phyloP scores from a whole-genome alignment of 2,113 vertebrate genomes.

The Zosterops japonicus region DNA sequence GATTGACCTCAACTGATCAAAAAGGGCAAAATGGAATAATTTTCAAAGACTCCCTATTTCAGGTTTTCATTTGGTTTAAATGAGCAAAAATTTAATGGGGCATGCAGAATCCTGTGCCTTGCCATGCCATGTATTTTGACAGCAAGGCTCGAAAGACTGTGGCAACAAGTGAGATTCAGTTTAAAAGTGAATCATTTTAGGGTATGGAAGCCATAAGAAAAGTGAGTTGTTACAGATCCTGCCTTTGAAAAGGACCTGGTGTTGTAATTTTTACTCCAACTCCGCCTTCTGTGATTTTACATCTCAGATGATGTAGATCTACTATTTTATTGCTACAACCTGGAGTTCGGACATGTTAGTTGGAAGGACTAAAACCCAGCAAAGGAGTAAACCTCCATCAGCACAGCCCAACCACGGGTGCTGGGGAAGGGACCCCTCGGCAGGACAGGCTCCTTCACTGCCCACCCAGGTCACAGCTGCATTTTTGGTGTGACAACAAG shows the following conservation, averaged over 20 bases:
- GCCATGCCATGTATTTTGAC: not conserved
- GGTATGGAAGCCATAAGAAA: not conserved
- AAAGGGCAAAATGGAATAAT: not conserved
- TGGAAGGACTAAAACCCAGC: not conserved
- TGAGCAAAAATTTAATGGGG: not conserved
- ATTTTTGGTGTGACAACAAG: not conserved
- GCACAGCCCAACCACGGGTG: fast-evolving
- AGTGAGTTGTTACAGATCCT: not conserved
- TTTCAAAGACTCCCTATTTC: not conserved
- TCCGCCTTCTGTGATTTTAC: not conserved
- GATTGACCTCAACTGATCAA: not conserved
- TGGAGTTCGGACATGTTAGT: not conserved
- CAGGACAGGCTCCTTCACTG: not conserved
- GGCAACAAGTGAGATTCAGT: not conserved
- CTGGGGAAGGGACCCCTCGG: no score
- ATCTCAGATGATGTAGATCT: not conserved
- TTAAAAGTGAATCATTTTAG: not conserved
- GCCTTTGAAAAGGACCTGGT: not conserved
- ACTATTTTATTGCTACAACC: not conserved
- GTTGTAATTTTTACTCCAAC: not conserved
- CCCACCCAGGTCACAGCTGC: fast-evolving
- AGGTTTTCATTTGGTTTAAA: not conserved
- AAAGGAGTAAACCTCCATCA: not conserved
- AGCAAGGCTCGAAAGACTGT: not conserved
- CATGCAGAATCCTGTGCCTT: not conserved